phyloP scores from a whole-genome alignment of 2,113 vertebrate genomes.

The Machaerirhynchus nigripectus region DNA sequence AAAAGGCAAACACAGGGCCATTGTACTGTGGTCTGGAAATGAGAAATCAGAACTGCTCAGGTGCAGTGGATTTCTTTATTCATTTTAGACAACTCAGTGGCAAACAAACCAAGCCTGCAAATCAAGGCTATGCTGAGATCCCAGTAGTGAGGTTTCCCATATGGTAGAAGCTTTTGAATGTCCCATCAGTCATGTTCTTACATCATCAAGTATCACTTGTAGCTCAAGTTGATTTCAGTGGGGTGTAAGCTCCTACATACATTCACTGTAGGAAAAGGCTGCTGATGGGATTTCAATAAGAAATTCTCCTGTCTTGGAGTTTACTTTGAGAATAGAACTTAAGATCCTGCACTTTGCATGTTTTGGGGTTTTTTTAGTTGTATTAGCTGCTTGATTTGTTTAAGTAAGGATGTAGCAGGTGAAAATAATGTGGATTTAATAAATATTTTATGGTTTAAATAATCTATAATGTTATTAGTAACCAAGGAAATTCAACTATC shows the following conservation, averaged over 20 bases:
- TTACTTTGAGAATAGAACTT: neutral
- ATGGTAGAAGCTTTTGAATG: neutral
- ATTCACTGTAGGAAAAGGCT: neutral
- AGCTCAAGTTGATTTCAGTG: neutral
- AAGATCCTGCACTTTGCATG: neutral
- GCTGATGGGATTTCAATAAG: neutral
- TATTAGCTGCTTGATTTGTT: neutral
- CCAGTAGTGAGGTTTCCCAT: neutral
- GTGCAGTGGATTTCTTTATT: neutral
- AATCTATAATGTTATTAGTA: neutral
- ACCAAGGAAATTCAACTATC: neutral
- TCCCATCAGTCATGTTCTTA: neutral
- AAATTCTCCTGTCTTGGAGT: neutral
- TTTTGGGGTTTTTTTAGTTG: neutral
- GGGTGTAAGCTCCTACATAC: neutral
- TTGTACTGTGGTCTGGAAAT: neutral
- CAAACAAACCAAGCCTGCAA: neutral
- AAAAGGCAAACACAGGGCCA: constrained; percentile 3
- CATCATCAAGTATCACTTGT: neutral
- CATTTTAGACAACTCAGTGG: neutral
- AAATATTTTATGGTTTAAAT: neutral
- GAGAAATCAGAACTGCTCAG: neutral
- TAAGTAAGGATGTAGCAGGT: neutral
- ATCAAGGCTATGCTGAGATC: neutral
- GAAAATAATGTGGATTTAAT: neutral